Conservation (phyloP, 1,140 invertebrate species). For the Sipha flava region DNA sequence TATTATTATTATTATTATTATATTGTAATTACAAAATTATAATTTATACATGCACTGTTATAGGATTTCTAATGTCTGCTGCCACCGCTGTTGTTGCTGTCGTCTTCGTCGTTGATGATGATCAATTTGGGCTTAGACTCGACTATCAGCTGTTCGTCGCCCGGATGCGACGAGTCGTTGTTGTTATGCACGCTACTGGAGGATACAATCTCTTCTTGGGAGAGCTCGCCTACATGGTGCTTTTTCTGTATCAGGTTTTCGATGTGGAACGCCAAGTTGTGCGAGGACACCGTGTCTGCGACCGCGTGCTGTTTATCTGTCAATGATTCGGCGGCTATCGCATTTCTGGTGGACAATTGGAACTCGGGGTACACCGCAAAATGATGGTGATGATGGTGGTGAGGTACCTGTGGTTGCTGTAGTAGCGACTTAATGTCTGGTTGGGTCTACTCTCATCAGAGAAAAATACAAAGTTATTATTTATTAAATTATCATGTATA, state of each 20-base stretch:
- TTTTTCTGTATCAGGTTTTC: conserved; percentile 25
- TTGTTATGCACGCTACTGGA: conserved; percentile 10
- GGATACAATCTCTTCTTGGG: conserved; percentile 15
- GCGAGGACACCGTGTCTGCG: conserved; percentile 20
- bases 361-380: conserved; percentile 13
- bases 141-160: neutral
- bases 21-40: too few species aligned
- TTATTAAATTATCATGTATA: too few species aligned
- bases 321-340: neutral
- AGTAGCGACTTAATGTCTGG: neutral
- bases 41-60: too few species aligned
- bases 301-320: neutral
- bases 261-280: conserved; percentile 17
- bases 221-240: neutral
- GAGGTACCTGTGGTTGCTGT: neutral
- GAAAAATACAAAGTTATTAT: neutral
- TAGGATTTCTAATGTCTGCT: neutral
- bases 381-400: neutral
- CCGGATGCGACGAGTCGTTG: neutral
- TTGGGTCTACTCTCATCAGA: neutral
- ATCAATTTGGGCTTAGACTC: neutral
- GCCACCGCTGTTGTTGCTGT: neutral
- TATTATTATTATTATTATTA: too few species aligned
- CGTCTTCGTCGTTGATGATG: conserved; percentile 10
- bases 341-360: neutral